Evolutionary conservation across 1,140 invertebrate genomes (phyloP), one percentile per base, ranked within the genome.

Genomic region (Agrypnia vestita): DNA sequence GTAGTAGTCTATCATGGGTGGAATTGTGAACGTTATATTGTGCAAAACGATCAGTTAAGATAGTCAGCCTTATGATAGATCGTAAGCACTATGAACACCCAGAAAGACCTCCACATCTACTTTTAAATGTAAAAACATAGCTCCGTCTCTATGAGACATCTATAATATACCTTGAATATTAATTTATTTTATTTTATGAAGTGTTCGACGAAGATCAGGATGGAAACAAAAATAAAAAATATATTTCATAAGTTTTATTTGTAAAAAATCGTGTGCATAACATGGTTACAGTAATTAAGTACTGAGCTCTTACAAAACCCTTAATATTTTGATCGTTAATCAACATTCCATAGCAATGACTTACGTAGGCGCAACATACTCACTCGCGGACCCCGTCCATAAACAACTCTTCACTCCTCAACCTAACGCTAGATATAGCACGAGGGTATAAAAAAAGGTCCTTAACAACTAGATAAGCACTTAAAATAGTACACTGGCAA

Each of bases 281-380:
- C 69, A 72, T 72, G 12, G 69, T 72, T 72, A 51, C 25, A 67
- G 35, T 67, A 67, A 67, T 67, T 67, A 67, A 67, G 62, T 67
- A 67, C 17, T 19, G 69, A 11, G 19, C 47, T 19, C 51, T 55
- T 21, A 53, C 13, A 21, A 53, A 71, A 72, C 19, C n/a, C 69
- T 72, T 72, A 25, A 35, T 21, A 44, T 12, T 64, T 9, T 64
- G 7, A n/a, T 56, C n/a, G 51, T 35, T 53, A 59, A 21, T 79
- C 25, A 62, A 51, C 67, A 53, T 56, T 56, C 47, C 17, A 12
- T 7, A 17, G n/a, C n/a, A 0, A 17, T 56, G n/a, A 15, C n/a
- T 17, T 0, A 21, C 21, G n/a, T 59, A 59, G 17, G 55, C 55
- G 15, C 15, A 59, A 59, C 17, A 59, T 10, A 21, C 15, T 59